Evolutionary conservation across 2,113 vertebrate species (phyloP).

Genomic region (Siniperca chuatsi): DNA sequence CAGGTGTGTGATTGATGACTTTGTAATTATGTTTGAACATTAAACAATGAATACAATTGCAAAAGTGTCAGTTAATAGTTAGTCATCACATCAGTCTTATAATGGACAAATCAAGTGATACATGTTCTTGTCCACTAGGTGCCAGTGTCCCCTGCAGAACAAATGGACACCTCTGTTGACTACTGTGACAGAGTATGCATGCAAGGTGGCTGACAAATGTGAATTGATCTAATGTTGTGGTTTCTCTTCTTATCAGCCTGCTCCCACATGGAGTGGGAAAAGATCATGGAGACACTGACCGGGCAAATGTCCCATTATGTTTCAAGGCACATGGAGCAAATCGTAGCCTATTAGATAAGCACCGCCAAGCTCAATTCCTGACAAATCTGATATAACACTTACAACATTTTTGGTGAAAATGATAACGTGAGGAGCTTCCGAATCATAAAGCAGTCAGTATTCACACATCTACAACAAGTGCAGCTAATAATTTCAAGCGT

Average conservation of each 20-base stretch:
- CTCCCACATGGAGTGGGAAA: neutral
- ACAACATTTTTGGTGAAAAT: neutral
- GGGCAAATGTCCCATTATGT: conserved; percentile 12
- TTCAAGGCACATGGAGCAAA: conserved; percentile 66
- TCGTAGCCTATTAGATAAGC: conserved; percentile 26
- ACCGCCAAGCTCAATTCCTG: neutral
- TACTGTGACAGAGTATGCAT: neutral
- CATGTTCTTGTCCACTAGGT: conserved; percentile 57
- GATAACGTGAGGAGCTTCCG: neutral
- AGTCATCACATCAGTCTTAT: neutral
- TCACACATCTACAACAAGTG: neutral
- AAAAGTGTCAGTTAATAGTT: neutral
- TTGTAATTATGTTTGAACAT: neutral
- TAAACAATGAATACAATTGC: neutral
- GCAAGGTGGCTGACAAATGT: neutral
- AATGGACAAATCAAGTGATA: neutral
- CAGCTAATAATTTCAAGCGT: conserved; percentile 7
- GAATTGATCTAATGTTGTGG: neutral
- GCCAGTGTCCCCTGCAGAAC: conserved; percentile 57
- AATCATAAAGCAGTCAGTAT: neutral
- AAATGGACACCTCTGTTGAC: neutral
- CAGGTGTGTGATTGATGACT: neutral
- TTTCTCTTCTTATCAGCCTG: neutral
- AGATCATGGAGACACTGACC: neutral
- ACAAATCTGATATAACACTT: neutral